Evolutionary conservation across 1,140 invertebrate species (phyloP), one percentile per base, ranked within the genome.

Genomic region (Lepidotrigona ventralis): DNA sequence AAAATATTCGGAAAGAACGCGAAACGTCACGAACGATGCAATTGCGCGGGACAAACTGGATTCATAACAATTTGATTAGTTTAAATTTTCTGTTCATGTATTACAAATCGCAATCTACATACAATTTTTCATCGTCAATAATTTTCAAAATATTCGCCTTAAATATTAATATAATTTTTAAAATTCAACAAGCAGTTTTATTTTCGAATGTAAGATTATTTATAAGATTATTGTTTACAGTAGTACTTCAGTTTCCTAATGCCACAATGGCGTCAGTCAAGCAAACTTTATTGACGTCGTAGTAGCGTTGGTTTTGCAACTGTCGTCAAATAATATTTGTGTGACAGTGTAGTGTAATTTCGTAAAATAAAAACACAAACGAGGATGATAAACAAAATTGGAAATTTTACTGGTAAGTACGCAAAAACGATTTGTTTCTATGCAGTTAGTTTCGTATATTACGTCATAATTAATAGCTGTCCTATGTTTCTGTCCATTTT

Each of bases 211-310:
- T 4, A 56, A 29, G 23, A 14, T 46, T 17, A 70, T 46, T 46
- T n/a, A 26, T 54, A 5, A n/a, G 11, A 0, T 39, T 39, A 9
- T 19, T 56, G 46, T 51, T 15, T 39, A 39, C 11, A 21, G 29
- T n/a, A 23, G 72, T 58, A 29, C n/a, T 21, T 56, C 53, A 21
- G 23, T 15, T 72, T 56, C 53, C 9, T 19, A 21, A 72, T n/a
- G 6, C 39, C 19, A 73, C 12, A 1, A 54, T 33, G 46, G 33
- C 39, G 12, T 8, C 39, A 1, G 4, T 51, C 4, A 51, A 0
- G 0, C 1, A 0, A 14, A 23, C 1, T 26, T 51, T 51, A 2
- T 51, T 19, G 2, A 6, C 4, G 14, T 6, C n/a, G 14, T 14
- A 19, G 6, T 1, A 39, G 12, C 2, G 0, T n/a, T 1, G 21